Evolutionary conservation across 2,888 invertebrate species (phyloP).

Genomic region (Criorhina ranunculi): DNA sequence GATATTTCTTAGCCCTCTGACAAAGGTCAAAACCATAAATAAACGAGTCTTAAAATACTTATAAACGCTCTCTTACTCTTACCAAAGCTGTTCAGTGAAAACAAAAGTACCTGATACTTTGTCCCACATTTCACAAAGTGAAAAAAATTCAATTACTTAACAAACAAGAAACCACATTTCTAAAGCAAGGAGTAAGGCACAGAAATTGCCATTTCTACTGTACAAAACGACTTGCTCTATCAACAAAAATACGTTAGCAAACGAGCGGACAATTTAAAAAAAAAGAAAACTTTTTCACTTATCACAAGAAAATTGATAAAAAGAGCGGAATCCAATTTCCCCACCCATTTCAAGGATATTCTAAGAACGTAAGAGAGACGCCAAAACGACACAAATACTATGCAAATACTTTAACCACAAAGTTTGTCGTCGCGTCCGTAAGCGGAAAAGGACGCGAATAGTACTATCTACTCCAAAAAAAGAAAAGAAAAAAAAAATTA

Average conservation of each 20-base stretch:
- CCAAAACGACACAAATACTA: slow-evolving; percentile 65
- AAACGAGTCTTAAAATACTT: too few species aligned
- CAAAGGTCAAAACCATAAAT: too few species aligned
- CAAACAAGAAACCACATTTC: slow-evolving; percentile 6
- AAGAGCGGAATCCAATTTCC: slow-evolving; percentile 62
- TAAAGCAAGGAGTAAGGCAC: neutral
- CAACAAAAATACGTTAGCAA: slow-evolving; percentile 50
- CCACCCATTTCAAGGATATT: slow-evolving; percentile 16
- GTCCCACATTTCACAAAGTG: neutral
- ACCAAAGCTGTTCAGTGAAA: too few species aligned
- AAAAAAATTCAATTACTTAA: slow-evolving; percentile 33
- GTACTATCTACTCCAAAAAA: neutral
- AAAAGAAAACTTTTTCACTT: slow-evolving; percentile 74
- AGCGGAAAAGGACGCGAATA: slow-evolving; percentile 25
- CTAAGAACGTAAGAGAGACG: slow-evolving; percentile 32
- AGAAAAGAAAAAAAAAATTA: slow-evolving; percentile 21
- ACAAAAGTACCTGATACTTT: too few species aligned
- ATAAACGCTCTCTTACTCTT: too few species aligned
- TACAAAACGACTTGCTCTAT: slow-evolving; percentile 4
- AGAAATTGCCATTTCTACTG: neutral
- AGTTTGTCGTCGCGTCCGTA: slow-evolving; percentile 59
- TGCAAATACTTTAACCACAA: slow-evolving; percentile 73
- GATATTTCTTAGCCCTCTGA: too few species aligned
- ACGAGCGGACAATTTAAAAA: slow-evolving; percentile 25
- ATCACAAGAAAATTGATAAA: slow-evolving; percentile 74